These are phyloP conservation scores for Pseudochromis fuscus DNA, from an alignment of 2,797 vertebrate species.

Conservation along the genomic window DNA sequence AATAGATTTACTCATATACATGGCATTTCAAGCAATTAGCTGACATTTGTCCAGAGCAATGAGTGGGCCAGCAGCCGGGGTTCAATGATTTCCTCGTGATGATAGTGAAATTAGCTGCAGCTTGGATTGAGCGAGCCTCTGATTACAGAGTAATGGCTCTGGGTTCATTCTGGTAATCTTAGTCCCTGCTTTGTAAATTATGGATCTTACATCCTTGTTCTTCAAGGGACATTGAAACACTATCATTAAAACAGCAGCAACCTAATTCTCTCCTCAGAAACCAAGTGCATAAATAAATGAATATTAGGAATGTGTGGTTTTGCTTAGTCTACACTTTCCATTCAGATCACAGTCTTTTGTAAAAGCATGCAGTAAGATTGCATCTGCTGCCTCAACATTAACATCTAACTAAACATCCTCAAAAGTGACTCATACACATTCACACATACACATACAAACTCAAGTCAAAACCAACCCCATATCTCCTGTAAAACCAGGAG, in stretches of 20 bases:
- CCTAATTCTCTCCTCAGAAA: neutral
- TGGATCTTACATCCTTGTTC: neutral
- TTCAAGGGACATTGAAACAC: neutral
- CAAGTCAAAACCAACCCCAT: slow-evolving; percentile 34
- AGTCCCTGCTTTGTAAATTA: slow-evolving; percentile 7
- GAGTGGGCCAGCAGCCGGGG: slow-evolving; percentile 14
- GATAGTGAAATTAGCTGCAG: slow-evolving; percentile 30
- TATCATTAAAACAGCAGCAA: neutral
- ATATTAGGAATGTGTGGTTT: slow-evolving; percentile 12
- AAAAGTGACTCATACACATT: slow-evolving; percentile 12
- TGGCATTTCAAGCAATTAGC: slow-evolving; percentile 39
- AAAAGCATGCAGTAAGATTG: slow-evolving; percentile 26
- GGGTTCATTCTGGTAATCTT: slow-evolving; percentile 13
- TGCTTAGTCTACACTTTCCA: slow-evolving; percentile 14
- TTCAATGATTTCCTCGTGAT: slow-evolving; percentile 21
- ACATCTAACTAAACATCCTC: slow-evolving; percentile 37
- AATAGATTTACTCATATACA: neutral
- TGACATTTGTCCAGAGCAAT: slow-evolving; percentile 36
- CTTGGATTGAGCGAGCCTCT: slow-evolving; percentile 1
- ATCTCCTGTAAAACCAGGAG: slow-evolving; percentile 32
- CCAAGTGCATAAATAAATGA: neutral
- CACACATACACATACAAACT: slow-evolving; percentile 41
- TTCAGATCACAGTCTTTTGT: slow-evolving; percentile 27
- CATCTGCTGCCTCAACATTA: slow-evolving; percentile 35
- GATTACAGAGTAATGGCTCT: slow-evolving; percentile 14